A percentile compares a stretch with the other conserved stretches of the same genome.
phyloP scores from a whole-genome alignment of 2,888 invertebrate genomes.

The Pyrgus malvae region DNA sequence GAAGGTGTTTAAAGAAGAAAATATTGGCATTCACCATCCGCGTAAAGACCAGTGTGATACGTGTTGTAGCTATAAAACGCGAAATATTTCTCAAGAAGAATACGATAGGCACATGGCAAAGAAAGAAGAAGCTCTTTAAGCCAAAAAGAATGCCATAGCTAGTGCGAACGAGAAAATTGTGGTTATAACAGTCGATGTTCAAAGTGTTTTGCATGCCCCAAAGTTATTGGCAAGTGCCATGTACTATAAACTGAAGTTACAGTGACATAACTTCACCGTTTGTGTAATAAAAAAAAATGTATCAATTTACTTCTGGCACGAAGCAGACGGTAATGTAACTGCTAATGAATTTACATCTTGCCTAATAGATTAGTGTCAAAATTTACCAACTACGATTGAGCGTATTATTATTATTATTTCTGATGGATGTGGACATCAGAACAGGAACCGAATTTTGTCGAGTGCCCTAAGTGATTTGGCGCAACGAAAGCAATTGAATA shows the following conservation, averaged over 20 bases:
- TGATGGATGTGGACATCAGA: not conserved
- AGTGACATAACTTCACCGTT: not conserved
- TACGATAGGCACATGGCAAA: not conserved
- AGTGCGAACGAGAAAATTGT: not conserved
- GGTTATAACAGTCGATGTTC: not conserved
- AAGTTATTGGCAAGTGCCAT: not conserved
- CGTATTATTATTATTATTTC: no score
- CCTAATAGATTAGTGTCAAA: no score
- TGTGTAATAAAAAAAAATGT: not conserved
- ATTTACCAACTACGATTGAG: no score
- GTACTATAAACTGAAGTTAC: not conserved
- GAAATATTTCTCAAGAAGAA: not conserved
- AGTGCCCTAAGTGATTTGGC: not conserved
- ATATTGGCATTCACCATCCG: not conserved
- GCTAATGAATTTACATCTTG: not conserved
- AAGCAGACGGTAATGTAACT: not conserved
- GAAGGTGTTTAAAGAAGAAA: not conserved
- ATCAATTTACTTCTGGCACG: not conserved
- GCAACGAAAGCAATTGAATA: not conserved
- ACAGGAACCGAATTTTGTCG: not conserved
- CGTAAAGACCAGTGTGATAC: not conserved
- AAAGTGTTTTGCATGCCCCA: not conserved
- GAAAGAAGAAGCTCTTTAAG: not conserved
- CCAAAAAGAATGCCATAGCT: not conserved
- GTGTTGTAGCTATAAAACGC: not conserved